These are phyloP conservation scores for Melieria omissa DNA, from an alignment of 2,888 invertebrate species.

Conservation along the genomic window DNA sequence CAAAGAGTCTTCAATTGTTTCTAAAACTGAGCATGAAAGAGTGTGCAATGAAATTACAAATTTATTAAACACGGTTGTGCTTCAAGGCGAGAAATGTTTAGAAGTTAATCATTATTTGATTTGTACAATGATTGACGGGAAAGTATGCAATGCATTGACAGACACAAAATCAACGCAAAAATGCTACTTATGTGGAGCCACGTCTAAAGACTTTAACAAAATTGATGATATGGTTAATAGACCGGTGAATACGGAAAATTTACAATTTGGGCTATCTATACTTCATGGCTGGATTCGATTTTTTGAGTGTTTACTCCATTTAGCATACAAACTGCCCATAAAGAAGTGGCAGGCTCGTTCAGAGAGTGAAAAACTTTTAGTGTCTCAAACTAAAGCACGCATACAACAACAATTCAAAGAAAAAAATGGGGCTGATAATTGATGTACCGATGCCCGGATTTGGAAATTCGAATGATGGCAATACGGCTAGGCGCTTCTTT, in stretches of 20 bases:
- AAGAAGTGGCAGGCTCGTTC: conserved; percentile 33
- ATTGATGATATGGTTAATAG: conserved; percentile 30
- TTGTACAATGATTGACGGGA: conserved; percentile 31
- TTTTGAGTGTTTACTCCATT: conserved; percentile 32
- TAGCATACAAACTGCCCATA: conserved; percentile 23
- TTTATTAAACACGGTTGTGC: conserved; percentile 4
- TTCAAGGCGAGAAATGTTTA: conserved; percentile 14
- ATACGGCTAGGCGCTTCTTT: not conserved
- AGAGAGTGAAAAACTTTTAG: conserved; percentile 25
- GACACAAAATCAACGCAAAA: conserved; percentile 21
- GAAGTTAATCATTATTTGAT: conserved; percentile 25
- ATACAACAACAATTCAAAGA: conserved; percentile 33
- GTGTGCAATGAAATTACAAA: not conserved
- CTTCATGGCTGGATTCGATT: conserved; percentile 36
- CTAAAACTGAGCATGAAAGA: conserved; percentile 25
- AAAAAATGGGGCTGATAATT: conserved; percentile 27
- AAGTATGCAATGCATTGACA: conserved; percentile 25
- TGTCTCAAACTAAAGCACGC: conserved; percentile 27
- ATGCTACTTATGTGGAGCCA: conserved; percentile 32
- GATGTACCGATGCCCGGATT: conserved; percentile 20
- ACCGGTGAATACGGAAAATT: conserved; percentile 30
- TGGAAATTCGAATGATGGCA: not conserved
- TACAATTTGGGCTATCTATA: conserved; percentile 37
- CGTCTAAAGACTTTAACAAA: conserved; percentile 31
- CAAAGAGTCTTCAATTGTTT: conserved; percentile 17